Evolutionary conservation across 2,888 invertebrate genomes (phyloP), one percentile per base, ranked within the genome.

Genomic region (Archips crataeganus): DNA sequence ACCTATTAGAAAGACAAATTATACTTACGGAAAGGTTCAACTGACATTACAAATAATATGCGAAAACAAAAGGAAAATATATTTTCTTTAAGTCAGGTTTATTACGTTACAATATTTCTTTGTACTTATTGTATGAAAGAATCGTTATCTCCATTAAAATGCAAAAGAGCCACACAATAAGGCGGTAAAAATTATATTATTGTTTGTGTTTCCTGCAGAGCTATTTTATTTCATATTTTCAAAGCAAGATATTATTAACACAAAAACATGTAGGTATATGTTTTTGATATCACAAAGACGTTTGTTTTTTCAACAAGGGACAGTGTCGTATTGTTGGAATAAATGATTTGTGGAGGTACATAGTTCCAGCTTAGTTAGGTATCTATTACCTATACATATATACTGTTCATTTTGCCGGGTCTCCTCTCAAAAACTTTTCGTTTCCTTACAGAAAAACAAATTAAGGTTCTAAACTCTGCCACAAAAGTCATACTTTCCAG

Each of bases 161-260:
- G 32, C 57, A 57, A 63, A 47, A 63, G 15, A 47, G 32, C 32
- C 34, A 63, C 32, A 47, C 13, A 57, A 57, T 57, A 34, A n/a
- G 32, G 63, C 47, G 6, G 47, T 63, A 63, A 11, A 63, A 47
- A 63, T 63, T 13, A 63, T 47, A 63, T 47, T 32, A 57, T 57
- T 32, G 57, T 57, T 57, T 57, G 57, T 15, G 15, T 57, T 57
- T 11, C 32, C 32, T 57, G 57, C 2, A 57, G 32, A 57, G 11
- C 11, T 57, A 57, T 57, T 54, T 54, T 54, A 23, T 9, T 54
- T 54, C 9, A 9, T 23, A 23, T 15, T 32, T 57, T 57, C 57
- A 57, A 57, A 57, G 57, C 57, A 57, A 57, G 9, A 23, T 23
- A 23, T 10, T 6, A 57, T 57, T 3, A 57, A 32, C 32, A 57